phyloP scores from a whole-genome alignment of 2,888 invertebrate genomes.

The Nomada flava region DNA sequence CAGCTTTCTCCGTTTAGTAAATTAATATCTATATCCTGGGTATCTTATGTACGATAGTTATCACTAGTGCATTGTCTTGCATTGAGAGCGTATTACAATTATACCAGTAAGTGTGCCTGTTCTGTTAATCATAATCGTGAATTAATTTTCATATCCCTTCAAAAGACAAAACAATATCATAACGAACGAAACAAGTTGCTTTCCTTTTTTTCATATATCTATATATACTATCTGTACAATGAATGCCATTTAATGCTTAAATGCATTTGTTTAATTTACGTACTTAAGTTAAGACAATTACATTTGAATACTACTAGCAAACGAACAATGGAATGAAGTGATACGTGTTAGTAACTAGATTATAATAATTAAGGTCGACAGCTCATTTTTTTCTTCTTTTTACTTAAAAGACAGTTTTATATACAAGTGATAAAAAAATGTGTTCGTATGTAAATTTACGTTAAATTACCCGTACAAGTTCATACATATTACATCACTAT shows the following conservation, averaged over 20 bases:
- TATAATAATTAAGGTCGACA: constrained; percentile 38
- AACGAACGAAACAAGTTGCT: constrained; percentile 26
- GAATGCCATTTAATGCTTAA: constrained; percentile 20
- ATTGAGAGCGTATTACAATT: constrained; percentile 52
- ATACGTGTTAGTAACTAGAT: constrained; percentile 56
- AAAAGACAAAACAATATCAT: constrained; percentile 9
- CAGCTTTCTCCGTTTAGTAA: constrained; percentile 48
- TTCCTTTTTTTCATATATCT: neutral
- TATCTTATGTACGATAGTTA: constrained; percentile 53
- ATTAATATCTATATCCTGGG: constrained; percentile 48
- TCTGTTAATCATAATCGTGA: constrained; percentile 2
- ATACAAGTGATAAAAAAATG: constrained; percentile 52
- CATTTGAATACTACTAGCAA: constrained; percentile 30
- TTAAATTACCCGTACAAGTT: constrained; percentile 36
- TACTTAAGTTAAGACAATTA: constrained; percentile 32
- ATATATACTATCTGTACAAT: constrained; percentile 46
- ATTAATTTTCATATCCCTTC: constrained; percentile 25
- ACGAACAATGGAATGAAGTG: constrained; percentile 64
- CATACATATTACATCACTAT: constrained; percentile 30
- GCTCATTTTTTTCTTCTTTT: constrained; percentile 31
- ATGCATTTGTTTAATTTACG: constrained; percentile 29
- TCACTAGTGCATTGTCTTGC: constrained; percentile 67
- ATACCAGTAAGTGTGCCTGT: constrained; percentile 17
- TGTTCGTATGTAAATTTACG: constrained; percentile 33
- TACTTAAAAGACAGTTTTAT: constrained; percentile 51